Evolutionary conservation across 2,797 vertebrate species (phyloP).

Genomic region (Triplophysa bombifrons): DNA sequence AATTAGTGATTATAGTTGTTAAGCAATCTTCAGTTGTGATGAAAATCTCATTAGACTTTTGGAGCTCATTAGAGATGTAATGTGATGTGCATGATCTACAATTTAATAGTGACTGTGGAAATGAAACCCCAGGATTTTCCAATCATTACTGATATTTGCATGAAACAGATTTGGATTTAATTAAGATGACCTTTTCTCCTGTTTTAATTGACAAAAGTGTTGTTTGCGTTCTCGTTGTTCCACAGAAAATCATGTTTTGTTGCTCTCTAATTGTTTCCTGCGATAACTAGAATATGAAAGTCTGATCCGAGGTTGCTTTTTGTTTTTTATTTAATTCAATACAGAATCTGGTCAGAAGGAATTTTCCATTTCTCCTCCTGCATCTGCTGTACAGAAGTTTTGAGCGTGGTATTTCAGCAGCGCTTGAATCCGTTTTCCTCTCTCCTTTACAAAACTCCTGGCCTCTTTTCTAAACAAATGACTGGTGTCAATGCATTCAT

Average conservation of each 20-base stretch:
- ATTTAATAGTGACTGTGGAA: slow-evolving; percentile 56
- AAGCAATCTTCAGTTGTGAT: slow-evolving; percentile 59
- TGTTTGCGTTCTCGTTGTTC: slow-evolving; percentile 32
- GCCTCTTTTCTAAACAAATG: neutral
- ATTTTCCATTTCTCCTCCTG: neutral
- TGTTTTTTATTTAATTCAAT: slow-evolving; percentile 19
- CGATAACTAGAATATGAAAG: neutral
- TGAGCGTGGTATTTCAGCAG: neutral
- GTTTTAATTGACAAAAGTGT: neutral
- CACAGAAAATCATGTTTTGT: slow-evolving; percentile 58
- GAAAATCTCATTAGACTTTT: slow-evolving; percentile 68
- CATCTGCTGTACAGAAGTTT: slow-evolving; percentile 18
- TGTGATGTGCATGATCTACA: slow-evolving; percentile 62
- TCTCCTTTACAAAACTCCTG: neutral
- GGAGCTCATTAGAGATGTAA: slow-evolving; percentile 68
- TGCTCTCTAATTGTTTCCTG: neutral
- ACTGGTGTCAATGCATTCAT: neutral
- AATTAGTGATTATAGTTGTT: slow-evolving; percentile 67
- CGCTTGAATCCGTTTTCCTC: neutral
- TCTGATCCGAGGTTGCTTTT: neutral
- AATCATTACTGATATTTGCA: slow-evolving; percentile 59
- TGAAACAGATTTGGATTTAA: slow-evolving; percentile 67
- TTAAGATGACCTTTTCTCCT: slow-evolving; percentile 58
- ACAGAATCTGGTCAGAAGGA: neutral
- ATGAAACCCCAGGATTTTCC: slow-evolving; percentile 42